Base-by-base conservation (phyloP, 2,888 invertebrate genomes). In the Nudaria mundana region DNA sequence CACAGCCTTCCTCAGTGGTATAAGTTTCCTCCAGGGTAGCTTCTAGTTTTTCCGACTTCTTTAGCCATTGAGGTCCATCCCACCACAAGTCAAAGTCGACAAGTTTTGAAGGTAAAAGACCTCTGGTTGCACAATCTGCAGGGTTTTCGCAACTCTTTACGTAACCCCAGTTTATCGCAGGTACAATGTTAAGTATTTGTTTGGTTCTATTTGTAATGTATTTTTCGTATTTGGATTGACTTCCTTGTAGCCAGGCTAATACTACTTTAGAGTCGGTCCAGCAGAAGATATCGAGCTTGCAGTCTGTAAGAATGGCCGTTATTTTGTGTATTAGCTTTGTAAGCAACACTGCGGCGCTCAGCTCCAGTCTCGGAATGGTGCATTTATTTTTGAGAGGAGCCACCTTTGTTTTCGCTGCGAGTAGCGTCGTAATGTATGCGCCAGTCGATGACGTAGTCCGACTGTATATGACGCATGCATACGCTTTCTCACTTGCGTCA, bases 401-500 rank as follows among this genome's bases (percentile, higher is more conserved):
- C 10, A 59, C 49, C 29, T 52, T n/a, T n/a, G n/a, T n/a, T n/a
- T n/a, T n/a, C 0, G 49, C 50, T 5, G 45, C 33, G 2, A 57
- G 13, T 13, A 54, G 14, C 0, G 29, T 48, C n/a, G n/a, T n/a
- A n/a, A 11, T 28, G 11, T 2, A 2, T 22, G 10, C n/a, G n/a
- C n/a, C n/a, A n/a, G n/a, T n/a, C n/a, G 13, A 3, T 28, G 7
- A 1, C 26, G 5, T 6, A 1, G 4, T 2, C 5, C 15, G 8
- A 22, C 7, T 5, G 20, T 51, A 52, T 13, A 52, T 35, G 13
- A 50, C 40, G 14, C 50, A 47, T 1, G 51, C 37, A 30, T 49
- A 52, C 1, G 48, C 50, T 13, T 52, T 50, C 26, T 53, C 47
- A 25, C 48, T 51, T 16, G 53, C 52, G 28, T 56, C 55, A 13